A percentile compares a stretch with the other conserved stretches of the same genome.
Conservation (phyloP, 2,888 invertebrate genomes). For the Ennomos fuscantarius region DNA sequence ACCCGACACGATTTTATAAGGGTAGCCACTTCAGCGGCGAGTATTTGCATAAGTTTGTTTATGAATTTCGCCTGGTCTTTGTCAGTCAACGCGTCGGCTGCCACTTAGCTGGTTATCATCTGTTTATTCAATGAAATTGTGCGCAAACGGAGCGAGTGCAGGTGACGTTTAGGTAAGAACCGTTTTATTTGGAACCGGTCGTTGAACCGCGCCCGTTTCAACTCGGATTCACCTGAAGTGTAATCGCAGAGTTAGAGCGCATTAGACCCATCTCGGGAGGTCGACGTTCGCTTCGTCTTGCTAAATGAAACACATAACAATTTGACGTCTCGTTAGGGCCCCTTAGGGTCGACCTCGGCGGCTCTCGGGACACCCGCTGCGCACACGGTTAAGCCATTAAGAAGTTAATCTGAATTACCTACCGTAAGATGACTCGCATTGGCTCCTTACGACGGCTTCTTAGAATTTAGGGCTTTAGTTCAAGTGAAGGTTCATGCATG, state of each 20-base stretch:
- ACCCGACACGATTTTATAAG: slow-evolving; percentile 43
- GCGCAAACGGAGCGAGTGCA: slow-evolving; percentile 48
- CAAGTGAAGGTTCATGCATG: slow-evolving; percentile 11
- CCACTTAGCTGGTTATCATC: slow-evolving; percentile 53
- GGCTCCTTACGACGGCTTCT: slow-evolving; percentile 15
- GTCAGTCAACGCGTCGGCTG: slow-evolving; percentile 46
- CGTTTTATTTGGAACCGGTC: slow-evolving; percentile 15
- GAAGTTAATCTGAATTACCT: slow-evolving; percentile 33
- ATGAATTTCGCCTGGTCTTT: slow-evolving; percentile 52
- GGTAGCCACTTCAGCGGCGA: slow-evolving; percentile 46
- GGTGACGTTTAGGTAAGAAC: slow-evolving; percentile 33
- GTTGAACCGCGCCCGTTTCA: slow-evolving; percentile 12
- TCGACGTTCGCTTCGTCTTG: slow-evolving; percentile 26
- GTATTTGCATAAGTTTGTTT: slow-evolving; percentile 62
- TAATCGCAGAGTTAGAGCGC: slow-evolving; percentile 17
- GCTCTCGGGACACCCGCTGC: slow-evolving; percentile 21
- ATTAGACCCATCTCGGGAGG: slow-evolving; percentile 12
- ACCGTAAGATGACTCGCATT: slow-evolving; percentile 25
- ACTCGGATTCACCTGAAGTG: slow-evolving; percentile 23
- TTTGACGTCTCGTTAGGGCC: slow-evolving; percentile 34
- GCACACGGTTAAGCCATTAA: slow-evolving; percentile 32
- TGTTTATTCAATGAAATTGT: slow-evolving; percentile 54
- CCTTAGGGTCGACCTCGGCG: slow-evolving; percentile 28
- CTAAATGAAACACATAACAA: slow-evolving; percentile 37
- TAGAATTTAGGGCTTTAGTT: slow-evolving; percentile 14